Evolutionary conservation across 2,888 invertebrate genomes (phyloP), one percentile per base, ranked within the genome.

Genomic region (Antheraea assamensis): DNA sequence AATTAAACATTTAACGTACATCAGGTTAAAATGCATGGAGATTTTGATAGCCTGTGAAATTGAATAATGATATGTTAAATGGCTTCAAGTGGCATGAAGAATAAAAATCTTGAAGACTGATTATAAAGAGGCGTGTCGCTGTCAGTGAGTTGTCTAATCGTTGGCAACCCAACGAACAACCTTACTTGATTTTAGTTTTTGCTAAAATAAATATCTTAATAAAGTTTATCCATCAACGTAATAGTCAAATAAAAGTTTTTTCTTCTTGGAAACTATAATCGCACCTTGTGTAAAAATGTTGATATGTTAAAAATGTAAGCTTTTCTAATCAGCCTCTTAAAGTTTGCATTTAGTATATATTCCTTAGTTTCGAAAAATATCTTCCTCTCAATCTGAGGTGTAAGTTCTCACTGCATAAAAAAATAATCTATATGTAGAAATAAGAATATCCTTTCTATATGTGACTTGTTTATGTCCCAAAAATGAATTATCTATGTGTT

Each of bases 1-100:
- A 92, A 92, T 92, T 88, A 93, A 89, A 92, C 85, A 89, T 88
- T 90, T 89, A 91, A 89, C 87, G 80, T 81, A 78, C 83, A 81
- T 81, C 82, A 81, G 79, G 78, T 83, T 81, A 85, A 86, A 85
- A 89, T 88, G 87, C 85, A 87, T 85, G 85, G 87, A 83, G 85
- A 88, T 83, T 90, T 89, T 90, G 90, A 90, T 91, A 90, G 87
- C 85, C 82, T 85, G 83, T 86, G 86, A 90, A 89, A 87, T 87
- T 87, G 85, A 90, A 88, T 87, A 64, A 30, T 4, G 30, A 64
- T 30, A 88, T 80, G 79, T 79, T 89, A 91, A 92, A 90, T 90
- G 86, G 87, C 89, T 91, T 81, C 82, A 88, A 88, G 87, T 68
- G 68, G 15, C 35, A 35, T n/a, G 35, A 10, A n/a, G 35, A 31